Conservation (phyloP, 2,888 invertebrate genomes). For the Ochropleura plecta region DNA sequence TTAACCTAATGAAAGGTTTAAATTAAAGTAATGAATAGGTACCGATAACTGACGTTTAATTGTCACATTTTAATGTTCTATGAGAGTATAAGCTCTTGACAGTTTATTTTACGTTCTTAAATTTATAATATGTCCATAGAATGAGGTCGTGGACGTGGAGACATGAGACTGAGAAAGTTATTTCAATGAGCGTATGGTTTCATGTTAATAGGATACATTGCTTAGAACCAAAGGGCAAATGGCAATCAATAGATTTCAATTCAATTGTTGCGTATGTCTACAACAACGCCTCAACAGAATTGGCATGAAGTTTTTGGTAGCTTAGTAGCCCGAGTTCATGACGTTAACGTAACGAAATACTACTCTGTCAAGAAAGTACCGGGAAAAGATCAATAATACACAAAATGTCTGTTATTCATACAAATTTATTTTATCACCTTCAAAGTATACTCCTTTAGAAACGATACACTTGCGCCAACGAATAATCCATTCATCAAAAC, state of each 20-base stretch:
- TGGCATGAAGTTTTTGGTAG: not conserved
- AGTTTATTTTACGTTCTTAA: slow-evolving; percentile 49
- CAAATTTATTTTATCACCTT: too few relatives aligned
- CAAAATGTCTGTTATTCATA: too few relatives aligned
- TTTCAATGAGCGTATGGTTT: slow-evolving; percentile 26
- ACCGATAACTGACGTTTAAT: slow-evolving; percentile 50
- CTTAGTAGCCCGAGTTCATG: not conserved
- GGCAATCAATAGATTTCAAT: not conserved
- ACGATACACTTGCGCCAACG: too few relatives aligned
- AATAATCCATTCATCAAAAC: too few relatives aligned
- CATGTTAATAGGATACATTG: slow-evolving; percentile 15
- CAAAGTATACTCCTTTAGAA: too few relatives aligned
- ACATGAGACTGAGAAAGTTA: slow-evolving; percentile 12
- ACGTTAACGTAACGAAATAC: too few relatives aligned
- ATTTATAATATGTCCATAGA: slow-evolving; percentile 9
- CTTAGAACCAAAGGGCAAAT: not conserved
- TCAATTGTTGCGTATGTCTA: not conserved
- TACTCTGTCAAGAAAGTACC: too few relatives aligned
- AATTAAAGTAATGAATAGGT: slow-evolving; percentile 43
- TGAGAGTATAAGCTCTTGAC: slow-evolving; percentile 39
- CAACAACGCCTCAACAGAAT: not conserved
- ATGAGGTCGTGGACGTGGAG: too few relatives aligned
- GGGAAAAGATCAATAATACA: too few relatives aligned
- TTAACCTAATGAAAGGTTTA: slow-evolving; percentile 36
- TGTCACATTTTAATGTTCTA: slow-evolving; percentile 59